Evolutionary conservation across 1,140 invertebrate genomes (phyloP), one percentile per base, ranked within the genome.

Genomic region (Procambarus virginalis): DNA sequence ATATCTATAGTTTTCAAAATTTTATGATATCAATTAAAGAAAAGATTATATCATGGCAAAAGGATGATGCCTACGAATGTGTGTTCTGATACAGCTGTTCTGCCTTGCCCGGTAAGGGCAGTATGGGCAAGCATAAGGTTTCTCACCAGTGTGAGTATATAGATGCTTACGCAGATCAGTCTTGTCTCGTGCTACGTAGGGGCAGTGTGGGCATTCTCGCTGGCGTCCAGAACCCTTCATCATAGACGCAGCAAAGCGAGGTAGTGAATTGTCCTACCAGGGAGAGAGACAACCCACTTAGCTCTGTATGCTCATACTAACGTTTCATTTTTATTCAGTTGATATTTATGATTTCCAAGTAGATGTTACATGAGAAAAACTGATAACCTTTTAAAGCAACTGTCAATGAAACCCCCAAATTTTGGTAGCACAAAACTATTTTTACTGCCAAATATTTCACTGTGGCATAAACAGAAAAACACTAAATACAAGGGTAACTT

Each of bases 181-280:
- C 87, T 89, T 89, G 87, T 89, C 87, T 6, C 87, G 87, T 76
- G 87, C 87, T 49, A 89, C 68, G 87, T 89, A 89, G 87, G 73
- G 81, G 87, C 87, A 89, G 70, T 89, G 73, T 55, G 80, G 48
- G 58, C 87, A 89, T 51, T 84, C 51, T 51, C 84, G 80, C 70
- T 76, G 80, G 81, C 87, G 87, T 73, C 87, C 78, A 51, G 73
- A 49, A 46, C 64, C 70, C 70, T 60, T 78, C 87, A 45, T 60
- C 79, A 51, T 17, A 73, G 49, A 46, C 64, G 34, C 87, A 34
- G 55, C 70, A 75, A 58, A 55, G 80, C 80, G 58, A 64, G 46
- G 81, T 55, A 78, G 73, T 49, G 78, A 89, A n/a, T 48, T 49
- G 55, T 58, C 87, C 87, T 89, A 89, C 79, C 87, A 84, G 81